Base-by-base conservation (phyloP, 2,113 vertebrate species). In the Macrotus californicus region DNA sequence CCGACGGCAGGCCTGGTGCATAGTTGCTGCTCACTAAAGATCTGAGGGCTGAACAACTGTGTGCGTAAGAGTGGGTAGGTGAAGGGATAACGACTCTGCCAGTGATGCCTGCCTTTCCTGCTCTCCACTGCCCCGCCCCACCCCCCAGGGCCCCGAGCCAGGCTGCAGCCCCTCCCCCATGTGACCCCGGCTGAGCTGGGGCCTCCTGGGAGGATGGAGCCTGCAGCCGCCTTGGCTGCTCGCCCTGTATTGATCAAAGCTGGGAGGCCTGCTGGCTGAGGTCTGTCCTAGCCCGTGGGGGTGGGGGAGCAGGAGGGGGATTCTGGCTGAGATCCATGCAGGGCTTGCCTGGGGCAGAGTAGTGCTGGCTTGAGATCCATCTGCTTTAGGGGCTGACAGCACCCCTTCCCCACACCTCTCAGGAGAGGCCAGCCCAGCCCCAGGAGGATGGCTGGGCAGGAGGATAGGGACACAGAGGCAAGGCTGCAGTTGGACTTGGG, bases 241-340 rank as follows among this genome's bases (percentile, higher is more conserved):
- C 96, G 97, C 97, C 97, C 97, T 95, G 95, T 97, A 97, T 97
- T 96, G 97, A 97, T 97, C 97, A 96, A 97, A 97, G 96, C 96
- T 66, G 95, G 95, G 96, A 96, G 97, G 96, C 96, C 95, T 97
- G 96, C 96, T 96, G 94, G 95, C 97, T 96, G 97, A 97, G 96
- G 97, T 95, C 96, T 96, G 95, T 96, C 96, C 96, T 93, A 46
- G 95, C 48, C 95, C 9, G 0, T n/a, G 96, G 95, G 95, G 96
- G 92, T 0, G 50, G 96, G 92, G 70, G 39, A 87, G 64, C 8
- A 11, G 46, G 76, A 70, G 92, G 88, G 96, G 93, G 92, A 81
- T 94, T 94, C 95, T 92, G 95, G 92, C 75, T 64, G 84, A 94
- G 91, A 94, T 96, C 73, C 46, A 19, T 73, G 66, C 70, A 56